These are phyloP conservation scores for Zenarchopterus dispar DNA, from an alignment of 2,797 vertebrate genomes.

Conservation along the genomic window DNA sequence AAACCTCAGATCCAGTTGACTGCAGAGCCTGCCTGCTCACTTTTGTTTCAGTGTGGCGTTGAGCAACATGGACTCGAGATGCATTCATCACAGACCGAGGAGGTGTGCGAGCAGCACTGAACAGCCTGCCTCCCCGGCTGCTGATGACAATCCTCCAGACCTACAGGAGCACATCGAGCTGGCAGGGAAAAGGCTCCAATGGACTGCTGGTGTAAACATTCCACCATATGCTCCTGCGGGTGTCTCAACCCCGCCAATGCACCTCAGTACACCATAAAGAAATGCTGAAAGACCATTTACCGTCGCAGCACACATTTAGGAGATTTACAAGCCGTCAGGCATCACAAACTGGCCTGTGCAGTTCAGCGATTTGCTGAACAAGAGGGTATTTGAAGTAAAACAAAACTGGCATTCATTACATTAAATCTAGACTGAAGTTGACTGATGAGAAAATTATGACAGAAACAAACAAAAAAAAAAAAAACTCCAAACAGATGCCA, in stretches of 20 bases:
- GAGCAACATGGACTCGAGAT: constrained; percentile 31
- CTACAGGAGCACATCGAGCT: constrained; percentile 61
- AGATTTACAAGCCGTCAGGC: constrained; percentile 26
- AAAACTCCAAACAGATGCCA: constrained; percentile 23
- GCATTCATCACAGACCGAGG: constrained; percentile 35
- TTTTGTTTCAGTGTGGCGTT: constrained; percentile 24
- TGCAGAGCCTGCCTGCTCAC: constrained; percentile 3
- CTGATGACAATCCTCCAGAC: constrained; percentile 55
- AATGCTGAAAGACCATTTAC: constrained; percentile 19
- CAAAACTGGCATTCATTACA: constrained; percentile 39
- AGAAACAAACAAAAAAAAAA: constrained; percentile 50
- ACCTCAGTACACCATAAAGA: constrained; percentile 17
- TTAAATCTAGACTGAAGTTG: no score
- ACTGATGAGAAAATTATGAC: neutral
- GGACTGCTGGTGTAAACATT: constrained; percentile 71
- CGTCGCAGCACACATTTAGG: constrained; percentile 11
- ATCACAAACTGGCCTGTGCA: constrained; percentile 2
- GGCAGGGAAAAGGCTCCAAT: constrained; percentile 60
- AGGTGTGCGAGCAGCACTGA: constrained; percentile 47
- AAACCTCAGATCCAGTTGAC: constrained; percentile 33
- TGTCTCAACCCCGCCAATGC: constrained; percentile 39
- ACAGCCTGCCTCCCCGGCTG: constrained; percentile 49
- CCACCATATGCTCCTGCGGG: constrained; percentile 71
- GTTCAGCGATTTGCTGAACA: constrained; percentile 32
- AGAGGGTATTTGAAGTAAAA: constrained; percentile 33